Conservation (phyloP, 2,113 vertebrate species). For the Gnathonemus longibarbis region DNA sequence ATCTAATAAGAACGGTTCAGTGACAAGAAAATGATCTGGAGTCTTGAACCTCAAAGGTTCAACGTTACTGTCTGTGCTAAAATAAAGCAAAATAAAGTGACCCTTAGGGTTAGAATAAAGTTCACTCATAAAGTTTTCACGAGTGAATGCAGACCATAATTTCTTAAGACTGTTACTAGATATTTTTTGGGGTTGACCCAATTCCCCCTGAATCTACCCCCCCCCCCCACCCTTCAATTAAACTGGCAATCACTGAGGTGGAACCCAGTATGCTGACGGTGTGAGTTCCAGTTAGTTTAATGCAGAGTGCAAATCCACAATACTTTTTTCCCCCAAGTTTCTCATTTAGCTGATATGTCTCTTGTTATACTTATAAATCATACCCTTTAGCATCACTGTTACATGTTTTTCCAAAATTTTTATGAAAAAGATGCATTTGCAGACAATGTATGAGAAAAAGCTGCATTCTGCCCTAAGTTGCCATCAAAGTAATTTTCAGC, state of each 20-base stretch:
- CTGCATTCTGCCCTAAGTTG: not conserved
- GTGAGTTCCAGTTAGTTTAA: not conserved
- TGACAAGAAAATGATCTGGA: not conserved
- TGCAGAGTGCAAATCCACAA: not conserved
- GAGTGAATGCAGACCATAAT: not conserved
- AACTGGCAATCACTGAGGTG: not conserved
- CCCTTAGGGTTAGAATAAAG: not conserved
- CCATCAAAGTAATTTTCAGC: not conserved
- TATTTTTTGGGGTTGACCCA: not conserved
- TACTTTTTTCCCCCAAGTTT: not conserved
- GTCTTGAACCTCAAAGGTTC: slow-evolving; percentile 8
- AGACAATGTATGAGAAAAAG: not conserved
- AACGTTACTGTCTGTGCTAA: not conserved
- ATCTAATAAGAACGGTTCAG: not conserved
- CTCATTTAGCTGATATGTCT: not conserved
- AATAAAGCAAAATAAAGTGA: not conserved
- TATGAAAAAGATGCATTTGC: not conserved
- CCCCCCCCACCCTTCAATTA: not conserved
- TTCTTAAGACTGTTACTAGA: not conserved
- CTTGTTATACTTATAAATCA: not conserved
- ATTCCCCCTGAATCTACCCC: not conserved
- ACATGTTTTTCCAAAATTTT: not conserved
- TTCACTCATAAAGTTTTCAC: slow-evolving; percentile 1
- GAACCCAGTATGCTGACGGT: not conserved
- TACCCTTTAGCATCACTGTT: not conserved